These are phyloP conservation scores for Aegotheles bennettii DNA, from an alignment of 2,113 vertebrate genomes.

Conservation along the genomic window DNA sequence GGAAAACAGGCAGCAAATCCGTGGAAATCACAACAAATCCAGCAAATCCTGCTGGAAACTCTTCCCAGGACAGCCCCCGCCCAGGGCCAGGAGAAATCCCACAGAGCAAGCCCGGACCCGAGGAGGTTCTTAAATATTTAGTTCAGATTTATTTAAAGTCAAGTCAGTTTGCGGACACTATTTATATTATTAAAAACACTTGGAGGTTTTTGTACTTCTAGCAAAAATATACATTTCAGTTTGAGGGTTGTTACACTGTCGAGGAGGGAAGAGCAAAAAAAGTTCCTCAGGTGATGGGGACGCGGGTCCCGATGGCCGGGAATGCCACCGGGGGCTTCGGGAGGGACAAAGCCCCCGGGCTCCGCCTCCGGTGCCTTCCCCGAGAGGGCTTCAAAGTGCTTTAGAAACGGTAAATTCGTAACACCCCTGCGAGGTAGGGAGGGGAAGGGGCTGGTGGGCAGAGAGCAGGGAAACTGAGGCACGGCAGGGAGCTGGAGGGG, in stretches of 20 bases:
- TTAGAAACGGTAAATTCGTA: neutral
- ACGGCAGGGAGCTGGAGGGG: neutral
- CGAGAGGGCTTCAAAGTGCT: slow-evolving; percentile 51
- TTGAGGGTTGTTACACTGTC: slow-evolving; percentile 62
- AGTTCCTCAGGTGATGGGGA: slow-evolving; percentile 1
- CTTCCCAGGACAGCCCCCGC: neutral
- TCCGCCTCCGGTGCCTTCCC: neutral
- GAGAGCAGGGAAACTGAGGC: slow-evolving; percentile 33
- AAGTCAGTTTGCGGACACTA: slow-evolving; percentile 68
- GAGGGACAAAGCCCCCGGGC: neutral
- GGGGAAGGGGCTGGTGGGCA: neutral
- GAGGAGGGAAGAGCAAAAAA: slow-evolving; percentile 18
- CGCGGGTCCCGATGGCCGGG: neutral
- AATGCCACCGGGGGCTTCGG: neutral
- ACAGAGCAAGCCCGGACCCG: accelerated
- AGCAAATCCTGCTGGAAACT: neutral
- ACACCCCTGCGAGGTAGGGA: neutral
- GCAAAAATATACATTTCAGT: slow-evolving; percentile 82
- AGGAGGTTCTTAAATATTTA: slow-evolving; percentile 74
- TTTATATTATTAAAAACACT: slow-evolving; percentile 80
- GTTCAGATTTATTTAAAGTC: slow-evolving; percentile 76
- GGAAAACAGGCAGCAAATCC: neutral
- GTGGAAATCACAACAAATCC: neutral
- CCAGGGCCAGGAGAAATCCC: neutral
- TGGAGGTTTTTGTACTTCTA: slow-evolving; percentile 73